Evolutionary conservation across 1,140 invertebrate species (phyloP).

Genomic region (Sitodiplosis mosellana): DNA sequence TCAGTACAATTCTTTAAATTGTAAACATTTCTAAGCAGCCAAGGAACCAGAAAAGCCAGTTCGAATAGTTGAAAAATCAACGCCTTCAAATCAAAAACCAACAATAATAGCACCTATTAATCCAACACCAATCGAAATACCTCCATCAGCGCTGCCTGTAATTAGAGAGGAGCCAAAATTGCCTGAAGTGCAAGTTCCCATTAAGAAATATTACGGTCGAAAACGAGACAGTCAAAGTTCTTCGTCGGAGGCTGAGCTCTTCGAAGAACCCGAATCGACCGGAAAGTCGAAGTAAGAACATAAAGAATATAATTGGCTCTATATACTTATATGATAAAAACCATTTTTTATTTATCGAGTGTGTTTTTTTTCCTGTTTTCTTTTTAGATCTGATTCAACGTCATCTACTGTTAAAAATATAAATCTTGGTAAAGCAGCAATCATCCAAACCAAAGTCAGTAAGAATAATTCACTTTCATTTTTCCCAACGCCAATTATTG

Average conservation of each 20-base stretch:
- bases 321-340: constrained; percentile 3
- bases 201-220: constrained; percentile 44
- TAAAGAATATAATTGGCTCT: not conserved
- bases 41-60: too few relatives aligned
- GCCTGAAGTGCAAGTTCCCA: constrained; percentile 17
- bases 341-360: too few relatives aligned
- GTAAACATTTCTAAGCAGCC: too few relatives aligned
- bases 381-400: not conserved
- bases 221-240: constrained; percentile 34
- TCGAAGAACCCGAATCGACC: not conserved
- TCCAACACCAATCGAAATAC: constrained; percentile 3
- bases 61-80: not conserved
- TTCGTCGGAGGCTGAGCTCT: constrained; percentile 7
- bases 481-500: too few relatives aligned
- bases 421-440: constrained; percentile 4
- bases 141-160: not conserved
- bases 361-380: not conserved
- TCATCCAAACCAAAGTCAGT: constrained; percentile 78
- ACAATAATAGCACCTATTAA: constrained; percentile 3
- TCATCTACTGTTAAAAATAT: not conserved
- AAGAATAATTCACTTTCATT: constrained; percentile 57
- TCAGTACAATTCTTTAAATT: too few relatives aligned
- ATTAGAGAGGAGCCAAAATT: constrained; percentile 8
- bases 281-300: not conserved
- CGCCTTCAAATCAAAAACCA: constrained; percentile 5